phyloP scores from a whole-genome alignment of 2,113 vertebrate species.

The Hymenochirus boettgeri region DNA sequence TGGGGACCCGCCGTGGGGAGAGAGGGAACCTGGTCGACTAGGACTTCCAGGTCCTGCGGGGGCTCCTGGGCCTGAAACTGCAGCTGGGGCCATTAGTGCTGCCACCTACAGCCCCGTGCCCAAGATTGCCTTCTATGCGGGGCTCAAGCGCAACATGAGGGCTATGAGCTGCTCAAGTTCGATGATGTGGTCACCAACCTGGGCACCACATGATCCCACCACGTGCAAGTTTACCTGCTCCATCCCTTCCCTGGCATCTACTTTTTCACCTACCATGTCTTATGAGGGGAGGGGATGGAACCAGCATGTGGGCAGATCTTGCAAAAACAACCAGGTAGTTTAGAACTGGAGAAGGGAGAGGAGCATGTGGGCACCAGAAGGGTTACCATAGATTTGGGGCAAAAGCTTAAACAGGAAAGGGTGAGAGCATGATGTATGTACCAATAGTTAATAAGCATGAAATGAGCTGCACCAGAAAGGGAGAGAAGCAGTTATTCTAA shows the following conservation, averaged over 20 bases:
- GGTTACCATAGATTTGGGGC: no score
- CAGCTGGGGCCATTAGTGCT: slow-evolving; percentile 85
- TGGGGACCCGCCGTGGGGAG: slow-evolving; percentile 80
- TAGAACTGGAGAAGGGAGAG: no score
- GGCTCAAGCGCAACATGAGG: slow-evolving; percentile 89
- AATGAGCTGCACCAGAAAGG: no score
- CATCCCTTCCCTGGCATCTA: slow-evolving; percentile 90
- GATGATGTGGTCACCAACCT: slow-evolving; percentile 95
- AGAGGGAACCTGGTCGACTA: slow-evolving; percentile 77
- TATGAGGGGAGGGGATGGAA: slow-evolving; percentile 86
- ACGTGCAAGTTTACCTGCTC: slow-evolving; percentile 89
- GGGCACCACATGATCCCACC: slow-evolving; percentile 86
- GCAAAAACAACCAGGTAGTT: slow-evolving; percentile 94
- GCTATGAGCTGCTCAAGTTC: slow-evolving; percentile 89
- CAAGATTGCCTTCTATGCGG: slow-evolving; percentile 93
- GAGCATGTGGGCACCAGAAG: no score
- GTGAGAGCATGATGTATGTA: no score
- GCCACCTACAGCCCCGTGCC: slow-evolving; percentile 94
- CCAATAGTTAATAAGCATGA: no score
- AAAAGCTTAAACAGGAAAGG: no score
- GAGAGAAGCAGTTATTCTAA: no score
- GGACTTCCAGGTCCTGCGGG: slow-evolving; percentile 75
- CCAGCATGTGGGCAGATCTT: slow-evolving; percentile 92
- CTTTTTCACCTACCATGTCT: slow-evolving; percentile 90
- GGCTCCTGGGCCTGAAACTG: slow-evolving; percentile 72